Percentiles rank a stretch among this genome's conserved stretches.
These are phyloP conservation scores for Tricholaema leucomelas DNA, from an alignment of 2,113 vertebrate genomes.

Conservation along the genomic window DNA sequence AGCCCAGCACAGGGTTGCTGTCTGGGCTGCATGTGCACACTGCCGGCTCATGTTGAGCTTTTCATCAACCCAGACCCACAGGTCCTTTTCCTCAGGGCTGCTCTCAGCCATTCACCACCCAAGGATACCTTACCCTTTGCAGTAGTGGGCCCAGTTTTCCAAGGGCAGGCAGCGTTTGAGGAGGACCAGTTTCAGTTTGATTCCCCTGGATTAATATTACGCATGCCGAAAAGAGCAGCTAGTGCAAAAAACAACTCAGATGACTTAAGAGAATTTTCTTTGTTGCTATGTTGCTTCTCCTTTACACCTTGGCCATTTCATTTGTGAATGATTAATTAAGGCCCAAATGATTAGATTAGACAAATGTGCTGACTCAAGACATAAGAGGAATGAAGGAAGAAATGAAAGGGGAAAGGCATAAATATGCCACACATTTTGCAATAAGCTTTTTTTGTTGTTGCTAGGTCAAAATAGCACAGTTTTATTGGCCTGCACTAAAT, in stretches of 20 bases:
- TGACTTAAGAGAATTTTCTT: neutral
- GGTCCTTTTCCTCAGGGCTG: too few relatives aligned
- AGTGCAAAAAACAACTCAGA: neutral
- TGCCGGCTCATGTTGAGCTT: too few relatives aligned
- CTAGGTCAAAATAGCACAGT: neutral
- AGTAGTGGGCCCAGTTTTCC: neutral
- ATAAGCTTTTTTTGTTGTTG: neutral
- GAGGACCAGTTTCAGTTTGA: neutral
- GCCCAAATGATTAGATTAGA: neutral
- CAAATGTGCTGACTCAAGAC: neutral
- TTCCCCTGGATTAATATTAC: neutral
- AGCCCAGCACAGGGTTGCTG: too few relatives aligned
- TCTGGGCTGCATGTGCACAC: too few relatives aligned
- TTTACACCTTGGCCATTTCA: neutral
- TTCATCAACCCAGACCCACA: too few relatives aligned
- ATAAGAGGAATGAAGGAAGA: neutral
- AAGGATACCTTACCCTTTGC: neutral
- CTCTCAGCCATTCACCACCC: too few relatives aligned
- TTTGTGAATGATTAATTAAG: conserved; percentile 18
- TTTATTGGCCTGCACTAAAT: neutral
- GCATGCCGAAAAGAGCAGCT: neutral
- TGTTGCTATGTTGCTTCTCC: conserved; percentile 5
- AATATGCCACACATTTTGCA: neutral
- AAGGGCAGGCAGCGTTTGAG: neutral
- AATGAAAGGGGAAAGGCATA: neutral